phyloP scores from a whole-genome alignment of 2,797 vertebrate genomes.

The Tarsius wallacei region DNA sequence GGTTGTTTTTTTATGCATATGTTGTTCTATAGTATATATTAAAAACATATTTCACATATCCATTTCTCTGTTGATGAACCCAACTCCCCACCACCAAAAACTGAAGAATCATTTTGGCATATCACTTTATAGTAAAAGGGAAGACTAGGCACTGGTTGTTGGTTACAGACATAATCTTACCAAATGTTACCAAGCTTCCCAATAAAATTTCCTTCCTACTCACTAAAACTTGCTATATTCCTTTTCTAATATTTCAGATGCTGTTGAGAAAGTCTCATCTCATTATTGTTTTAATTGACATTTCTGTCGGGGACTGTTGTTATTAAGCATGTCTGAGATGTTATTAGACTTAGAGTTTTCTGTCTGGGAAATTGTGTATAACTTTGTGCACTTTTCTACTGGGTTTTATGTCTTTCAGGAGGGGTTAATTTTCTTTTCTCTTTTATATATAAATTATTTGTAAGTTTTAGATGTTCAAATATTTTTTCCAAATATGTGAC shows the following conservation, averaged over 20 bases:
- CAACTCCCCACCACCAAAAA: background rate
- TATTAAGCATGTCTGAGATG: background rate
- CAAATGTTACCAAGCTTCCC: too few species aligned
- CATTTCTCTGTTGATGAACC: background rate
- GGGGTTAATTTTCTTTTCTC: background rate
- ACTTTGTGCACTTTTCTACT: background rate
- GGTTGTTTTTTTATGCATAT: background rate
- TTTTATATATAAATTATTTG: background rate
- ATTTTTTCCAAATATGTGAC: background rate
- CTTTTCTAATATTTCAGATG: background rate
- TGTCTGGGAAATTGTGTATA: background rate
- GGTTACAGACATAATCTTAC: background rate
- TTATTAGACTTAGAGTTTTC: background rate
- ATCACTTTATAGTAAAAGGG: background rate
- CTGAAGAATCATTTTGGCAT: background rate
- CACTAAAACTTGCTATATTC: background rate
- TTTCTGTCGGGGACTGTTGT: constrained; percentile 8
- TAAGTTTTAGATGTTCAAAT: constrained; percentile 45
- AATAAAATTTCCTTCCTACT: background rate
- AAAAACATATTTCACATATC: background rate
- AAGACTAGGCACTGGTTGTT: background rate
- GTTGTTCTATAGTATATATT: background rate
- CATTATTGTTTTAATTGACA: constrained; percentile 6
- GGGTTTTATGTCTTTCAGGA: background rate
- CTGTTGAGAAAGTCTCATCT: background rate